Percentiles rank a stretch among this genome's conserved stretches.
Evolutionary conservation across 2,888 invertebrate species (phyloP).

Genomic region (Plutella xylostella): DNA sequence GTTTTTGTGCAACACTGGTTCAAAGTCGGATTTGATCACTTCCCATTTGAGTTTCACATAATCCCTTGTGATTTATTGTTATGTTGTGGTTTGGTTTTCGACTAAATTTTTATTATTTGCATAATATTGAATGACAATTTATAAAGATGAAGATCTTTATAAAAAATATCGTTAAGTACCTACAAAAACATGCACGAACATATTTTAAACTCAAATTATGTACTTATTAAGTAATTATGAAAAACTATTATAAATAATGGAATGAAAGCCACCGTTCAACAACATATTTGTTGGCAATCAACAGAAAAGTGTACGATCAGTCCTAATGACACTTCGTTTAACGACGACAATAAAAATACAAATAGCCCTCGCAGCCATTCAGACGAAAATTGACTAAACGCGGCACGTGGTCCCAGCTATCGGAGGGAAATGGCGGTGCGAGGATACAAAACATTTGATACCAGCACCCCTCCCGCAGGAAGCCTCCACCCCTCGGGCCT

Average conservation of each 20-base stretch:
- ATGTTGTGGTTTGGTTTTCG: neutral
- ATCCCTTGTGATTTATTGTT: neutral
- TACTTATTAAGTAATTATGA: too few species aligned
- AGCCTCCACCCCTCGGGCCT: neutral
- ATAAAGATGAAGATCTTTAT: too few species aligned
- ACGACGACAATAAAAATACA: slow-evolving; percentile 51
- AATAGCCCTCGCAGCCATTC: slow-evolving; percentile 38
- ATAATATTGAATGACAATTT: too few species aligned
- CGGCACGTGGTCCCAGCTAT: slow-evolving; percentile 50
- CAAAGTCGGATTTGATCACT: neutral
- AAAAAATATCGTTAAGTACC: too few species aligned
- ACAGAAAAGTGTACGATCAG: slow-evolving; percentile 31
- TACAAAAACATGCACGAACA: too few species aligned
- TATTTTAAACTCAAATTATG: too few species aligned
- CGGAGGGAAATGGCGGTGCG: slow-evolving; percentile 44
- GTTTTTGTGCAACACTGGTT: slow-evolving; percentile 2
- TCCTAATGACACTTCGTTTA: slow-evolving; percentile 48
- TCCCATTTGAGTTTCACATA: neutral
- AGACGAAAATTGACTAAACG: slow-evolving; percentile 52
- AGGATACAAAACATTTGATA: slow-evolving; percentile 58
- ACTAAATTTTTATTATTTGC: too few species aligned
- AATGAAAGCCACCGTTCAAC: slow-evolving; percentile 5
- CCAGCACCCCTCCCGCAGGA: slow-evolving; percentile 39
- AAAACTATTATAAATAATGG: neutral
- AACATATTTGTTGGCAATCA: slow-evolving; percentile 26